Evolutionary conservation across 1,140 invertebrate species (phyloP).

Genomic region (Drosophila malerkotliana): DNA sequence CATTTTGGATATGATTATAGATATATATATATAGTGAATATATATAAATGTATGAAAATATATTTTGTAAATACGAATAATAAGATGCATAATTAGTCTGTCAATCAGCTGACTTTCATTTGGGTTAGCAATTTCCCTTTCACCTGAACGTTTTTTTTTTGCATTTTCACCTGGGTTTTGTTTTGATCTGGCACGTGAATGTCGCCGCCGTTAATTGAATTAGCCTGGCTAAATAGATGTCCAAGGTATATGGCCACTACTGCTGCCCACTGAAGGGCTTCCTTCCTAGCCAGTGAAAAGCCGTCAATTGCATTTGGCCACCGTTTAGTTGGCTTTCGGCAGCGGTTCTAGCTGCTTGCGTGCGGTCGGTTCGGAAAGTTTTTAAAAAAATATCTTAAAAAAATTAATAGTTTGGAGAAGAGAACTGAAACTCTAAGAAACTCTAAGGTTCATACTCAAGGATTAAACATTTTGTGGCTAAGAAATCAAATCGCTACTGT

Average conservation of each 20-base stretch:
- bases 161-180: constrained; percentile 3
- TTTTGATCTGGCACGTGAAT: constrained; percentile 61
- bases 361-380: constrained; percentile 58
- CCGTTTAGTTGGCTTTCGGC: constrained; percentile 80
- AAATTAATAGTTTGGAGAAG: not conserved
- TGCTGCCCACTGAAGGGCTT: constrained; percentile 64
- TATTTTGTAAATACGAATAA: constrained; percentile 75
- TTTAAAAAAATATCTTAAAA: not conserved
- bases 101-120: constrained; percentile 76
- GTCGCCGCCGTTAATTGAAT: constrained; percentile 68
- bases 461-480: constrained; percentile 3
- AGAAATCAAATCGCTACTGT: not conserved
- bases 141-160: not conserved
- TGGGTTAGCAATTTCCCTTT: constrained; percentile 10
- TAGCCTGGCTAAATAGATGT: constrained; percentile 65
- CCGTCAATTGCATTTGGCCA: constrained; percentile 55
- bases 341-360: constrained; percentile 70
- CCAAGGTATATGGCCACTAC: constrained; percentile 54
- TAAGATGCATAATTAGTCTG: constrained; percentile 74
- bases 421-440: not conserved
- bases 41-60: constrained; percentile 31
- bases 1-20: constrained; percentile 20
- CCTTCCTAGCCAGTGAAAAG: constrained; percentile 59
- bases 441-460: constrained; percentile 40
- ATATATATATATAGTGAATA: constrained; percentile 21